phyloP scores from a whole-genome alignment of 2,797 vertebrate genomes.

The Chelon labrosus region DNA sequence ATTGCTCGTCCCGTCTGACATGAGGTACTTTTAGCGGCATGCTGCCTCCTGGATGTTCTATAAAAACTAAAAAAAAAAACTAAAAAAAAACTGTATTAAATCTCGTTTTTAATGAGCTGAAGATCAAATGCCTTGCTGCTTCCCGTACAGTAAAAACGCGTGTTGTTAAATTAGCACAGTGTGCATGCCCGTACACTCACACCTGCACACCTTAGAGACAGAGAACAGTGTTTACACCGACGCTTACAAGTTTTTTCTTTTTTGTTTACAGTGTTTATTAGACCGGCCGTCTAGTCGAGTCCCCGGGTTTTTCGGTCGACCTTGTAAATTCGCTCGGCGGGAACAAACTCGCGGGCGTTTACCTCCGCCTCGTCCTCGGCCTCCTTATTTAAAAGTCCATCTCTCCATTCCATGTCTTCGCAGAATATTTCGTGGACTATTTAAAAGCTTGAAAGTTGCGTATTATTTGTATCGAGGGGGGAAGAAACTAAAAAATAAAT shows the following conservation, averaged over 20 bases:
- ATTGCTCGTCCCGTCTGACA: constrained; percentile 40
- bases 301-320: constrained; percentile 21
- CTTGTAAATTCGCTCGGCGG: constrained; percentile 66
- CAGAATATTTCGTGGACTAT: constrained; percentile 75
- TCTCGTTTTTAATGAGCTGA: constrained; percentile 69
- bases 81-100: constrained; percentile 44
- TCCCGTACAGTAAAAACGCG: constrained; percentile 53
- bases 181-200: constrained; percentile 29
- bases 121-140: constrained; percentile 73
- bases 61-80: constrained; percentile 24
- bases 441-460: constrained; percentile 67
- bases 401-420: constrained; percentile 64
- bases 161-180: constrained; percentile 57
- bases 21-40: constrained; percentile 72
- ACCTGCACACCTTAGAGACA: constrained; percentile 38
- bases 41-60: constrained; percentile 64
- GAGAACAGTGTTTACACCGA: constrained; percentile 75
- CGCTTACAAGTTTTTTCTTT: constrained; percentile 52
- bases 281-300: constrained; percentile 60
- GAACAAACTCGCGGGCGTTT: constrained; percentile 1
- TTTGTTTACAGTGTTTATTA: constrained; percentile 81
- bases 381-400: constrained; percentile 64
- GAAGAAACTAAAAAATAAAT: no score
- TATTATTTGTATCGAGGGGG: constrained; percentile 50
- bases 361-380: no score